Evolutionary conservation across 2,113 vertebrate species (phyloP).

Genomic region (Mesocricetus auratus): DNA sequence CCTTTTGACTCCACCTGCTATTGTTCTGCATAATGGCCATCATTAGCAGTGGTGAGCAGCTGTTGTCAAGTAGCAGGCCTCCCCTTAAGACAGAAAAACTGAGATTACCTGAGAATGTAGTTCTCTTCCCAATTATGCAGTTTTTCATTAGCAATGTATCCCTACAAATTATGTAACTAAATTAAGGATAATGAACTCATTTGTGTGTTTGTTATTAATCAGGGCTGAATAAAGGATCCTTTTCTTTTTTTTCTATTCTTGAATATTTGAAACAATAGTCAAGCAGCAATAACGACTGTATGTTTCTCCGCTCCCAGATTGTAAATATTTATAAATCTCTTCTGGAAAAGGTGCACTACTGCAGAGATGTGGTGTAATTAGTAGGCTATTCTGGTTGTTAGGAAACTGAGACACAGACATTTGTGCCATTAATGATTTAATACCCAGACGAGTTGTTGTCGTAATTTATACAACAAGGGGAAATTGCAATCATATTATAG

Average conservation of each 20-base stretch:
- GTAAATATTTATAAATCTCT: conserved; percentile 82
- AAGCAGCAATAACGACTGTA: conserved; percentile 31
- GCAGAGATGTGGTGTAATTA: conserved; percentile 64
- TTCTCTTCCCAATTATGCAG: conserved; percentile 75
- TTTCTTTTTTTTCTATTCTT: conserved; percentile 29
- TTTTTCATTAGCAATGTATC: conserved; percentile 79
- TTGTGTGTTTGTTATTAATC: conserved; percentile 75
- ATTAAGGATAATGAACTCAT: conserved; percentile 80
- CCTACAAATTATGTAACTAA: conserved; percentile 85
- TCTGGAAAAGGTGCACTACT: conserved; percentile 60
- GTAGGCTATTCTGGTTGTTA: background rate
- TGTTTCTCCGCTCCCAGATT: conserved; percentile 43
- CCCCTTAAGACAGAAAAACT: conserved; percentile 45
- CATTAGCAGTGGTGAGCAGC: conserved; percentile 54
- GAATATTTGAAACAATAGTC: conserved; percentile 66
- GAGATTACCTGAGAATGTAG: conserved; percentile 64
- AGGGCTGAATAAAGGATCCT: conserved; percentile 68
- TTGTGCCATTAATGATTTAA: conserved; percentile 78
- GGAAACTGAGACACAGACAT: conserved; percentile 74
- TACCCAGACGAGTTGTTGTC: conserved; percentile 50
- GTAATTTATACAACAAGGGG: conserved; percentile 31
- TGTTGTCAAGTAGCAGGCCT: conserved; percentile 43
- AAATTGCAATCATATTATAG: conserved; percentile 67
- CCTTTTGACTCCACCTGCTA: conserved; percentile 36
- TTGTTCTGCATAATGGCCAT: conserved; percentile 54